Evolutionary conservation across 2,797 vertebrate species (phyloP), one percentile per base, ranked within the genome.

Genomic region (Sebastes steindachneri): DNA sequence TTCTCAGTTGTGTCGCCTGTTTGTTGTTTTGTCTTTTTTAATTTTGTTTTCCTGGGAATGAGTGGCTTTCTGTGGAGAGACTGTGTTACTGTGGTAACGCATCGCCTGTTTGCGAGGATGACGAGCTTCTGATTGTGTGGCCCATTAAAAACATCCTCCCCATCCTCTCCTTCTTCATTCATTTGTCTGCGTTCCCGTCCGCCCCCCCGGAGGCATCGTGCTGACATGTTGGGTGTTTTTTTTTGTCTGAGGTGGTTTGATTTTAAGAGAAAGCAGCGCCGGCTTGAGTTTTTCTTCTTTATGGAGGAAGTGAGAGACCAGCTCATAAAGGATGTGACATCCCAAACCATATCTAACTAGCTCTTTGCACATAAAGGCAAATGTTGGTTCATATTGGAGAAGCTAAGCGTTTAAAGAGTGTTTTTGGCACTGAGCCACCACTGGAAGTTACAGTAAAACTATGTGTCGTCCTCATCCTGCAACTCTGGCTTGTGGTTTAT

Each of bases 101-200:
- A 5, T 33, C 63, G 79, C 31, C 53, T 82, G 77, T 75, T 12
- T 67, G 84, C 35, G 77, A 21, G 68, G 74, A 80, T 80, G 87
- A 82, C 4, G 41, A 80, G 81, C 77, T 68, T 85, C 60, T 83
- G 82, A 68, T 57, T 73, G 76, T 84, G 74, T 72, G 63, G 48
- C 35, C 41, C 80, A 58, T 79, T 66, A 51, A 15, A 15, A 78
- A 53, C 80, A 21, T 84, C 80, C 72, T 76, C 62, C 25, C 55
- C 79, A n/a, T 75, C 17, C 64, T 65, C 1, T 59, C 66, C 14
- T 41, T 41, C 37, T 41, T 41, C 37, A 41, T 71, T 59, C 76
- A 68, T 76, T 5, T 37, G 15, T 85, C 41, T 54, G 37, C 12
- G 14, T 58, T 37, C 12, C 19, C 0, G 7, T 66, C 63, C 4